Evolutionary conservation across 2,888 invertebrate species (phyloP), one percentile per base, ranked within the genome.

Genomic region (Boloria selene): DNA sequence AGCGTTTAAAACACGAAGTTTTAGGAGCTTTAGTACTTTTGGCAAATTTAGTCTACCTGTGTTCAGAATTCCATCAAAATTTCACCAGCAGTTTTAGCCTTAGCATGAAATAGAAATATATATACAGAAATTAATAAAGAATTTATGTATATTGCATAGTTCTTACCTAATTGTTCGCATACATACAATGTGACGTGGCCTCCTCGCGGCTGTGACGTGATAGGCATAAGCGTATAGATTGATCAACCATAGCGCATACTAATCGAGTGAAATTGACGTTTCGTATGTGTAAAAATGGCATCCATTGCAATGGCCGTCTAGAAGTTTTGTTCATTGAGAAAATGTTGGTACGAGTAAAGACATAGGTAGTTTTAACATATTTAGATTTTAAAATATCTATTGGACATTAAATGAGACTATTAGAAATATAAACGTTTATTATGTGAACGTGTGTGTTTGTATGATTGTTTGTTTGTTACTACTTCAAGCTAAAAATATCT

Each of bases 181-280:
- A 64, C 50, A 49, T 72, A 54, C 42, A 18, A 10, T 77, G 71
- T 80, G 78, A 78, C 78, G 78, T 77, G 67, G 77, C 71, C 65
- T 72, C 75, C 64, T 70, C 64, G 77, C 74, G 74, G 72, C 74
- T 70, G 75, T 79, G 76, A 79, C 81, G 80, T 80, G 83, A 75
- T 79, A 74, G 73, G 78, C 82, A 83, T 79, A 74, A 74, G 68
- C 52, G 38, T 45, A 55, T 18, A 26, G 13, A 68, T 49, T 51
- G 53, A 65, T 54, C 50, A 53, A 31, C 51, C 49, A 53, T 65
- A 73, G 77, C 78, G 89, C 80, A 90, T 90, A 79, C 75, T 77
- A 82, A 90, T 79, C 67, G 79, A 78, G 90, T 82, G 90, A 90
- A 90, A 90, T 86, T 88, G 44, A 63, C 54, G 42, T 51, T 63